Conservation (phyloP, 2,797 vertebrate genomes). For the Enteromius trimaculatus region DNA sequence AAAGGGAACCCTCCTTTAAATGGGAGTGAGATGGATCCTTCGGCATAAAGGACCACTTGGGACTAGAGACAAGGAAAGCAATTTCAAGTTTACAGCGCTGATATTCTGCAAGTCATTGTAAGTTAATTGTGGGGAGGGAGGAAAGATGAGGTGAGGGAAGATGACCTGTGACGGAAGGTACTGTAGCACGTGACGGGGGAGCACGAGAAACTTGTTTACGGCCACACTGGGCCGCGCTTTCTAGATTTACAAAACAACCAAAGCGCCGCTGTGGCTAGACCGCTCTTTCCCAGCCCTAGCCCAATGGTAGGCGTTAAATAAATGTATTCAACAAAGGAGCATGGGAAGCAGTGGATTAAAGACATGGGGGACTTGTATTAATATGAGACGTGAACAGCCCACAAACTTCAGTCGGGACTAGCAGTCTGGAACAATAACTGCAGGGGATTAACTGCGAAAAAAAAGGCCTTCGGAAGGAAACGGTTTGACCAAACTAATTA, state of each 20-base stretch:
- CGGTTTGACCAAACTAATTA: slow-evolving; percentile 75
- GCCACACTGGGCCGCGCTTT: background rate
- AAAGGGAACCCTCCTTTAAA: slow-evolving; percentile 63
- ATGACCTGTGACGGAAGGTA: slow-evolving; percentile 4
- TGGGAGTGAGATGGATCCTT: slow-evolving; percentile 63
- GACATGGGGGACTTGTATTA: slow-evolving; percentile 78
- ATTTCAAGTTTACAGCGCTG: slow-evolving; percentile 56
- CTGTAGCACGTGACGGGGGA: background rate
- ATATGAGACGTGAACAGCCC: slow-evolving; percentile 68
- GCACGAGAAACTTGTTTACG: background rate
- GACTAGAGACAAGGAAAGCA: slow-evolving; percentile 59
- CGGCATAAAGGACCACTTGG: slow-evolving; percentile 54
- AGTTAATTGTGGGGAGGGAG: slow-evolving; percentile 31
- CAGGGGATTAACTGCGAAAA: slow-evolving; percentile 68
- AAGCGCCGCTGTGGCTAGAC: slow-evolving; percentile 18
- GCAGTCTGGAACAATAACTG: slow-evolving; percentile 71
- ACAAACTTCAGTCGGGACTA: slow-evolving; percentile 58
- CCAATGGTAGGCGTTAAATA: slow-evolving; percentile 77
- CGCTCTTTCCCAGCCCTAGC: slow-evolving; percentile 18
- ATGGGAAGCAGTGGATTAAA: slow-evolving; percentile 75
- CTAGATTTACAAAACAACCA: slow-evolving; percentile 44
- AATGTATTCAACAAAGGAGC: slow-evolving; percentile 80
- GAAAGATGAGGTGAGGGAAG: slow-evolving; percentile 5
- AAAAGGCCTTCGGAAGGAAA: slow-evolving; percentile 67
- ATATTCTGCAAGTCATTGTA: slow-evolving; percentile 62